Evolutionary conservation across 2,888 invertebrate species (phyloP).

Genomic region (Polietes domitor): DNA sequence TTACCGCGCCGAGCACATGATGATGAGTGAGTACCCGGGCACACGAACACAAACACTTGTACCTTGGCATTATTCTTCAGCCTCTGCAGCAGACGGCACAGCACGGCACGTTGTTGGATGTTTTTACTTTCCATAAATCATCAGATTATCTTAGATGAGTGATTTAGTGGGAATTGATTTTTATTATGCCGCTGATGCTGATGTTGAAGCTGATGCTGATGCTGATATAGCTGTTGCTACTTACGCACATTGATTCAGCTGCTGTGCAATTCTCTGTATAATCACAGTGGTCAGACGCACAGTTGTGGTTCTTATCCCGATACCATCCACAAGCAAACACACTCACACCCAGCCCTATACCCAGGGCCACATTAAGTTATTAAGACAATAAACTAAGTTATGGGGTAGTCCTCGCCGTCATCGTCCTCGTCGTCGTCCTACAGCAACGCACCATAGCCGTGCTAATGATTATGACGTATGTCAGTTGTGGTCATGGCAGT

Average conservation of each 20-base stretch:
- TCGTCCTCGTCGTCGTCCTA: background rate
- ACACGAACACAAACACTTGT: background rate
- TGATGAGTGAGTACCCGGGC: slow-evolving; percentile 4
- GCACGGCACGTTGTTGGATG: slow-evolving; percentile 5
- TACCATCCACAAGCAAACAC: background rate
- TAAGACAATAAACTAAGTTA: slow-evolving; percentile 22
- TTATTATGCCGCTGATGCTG: slow-evolving; percentile 30
- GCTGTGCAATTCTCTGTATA: background rate
- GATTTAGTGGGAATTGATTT: slow-evolving; percentile 65
- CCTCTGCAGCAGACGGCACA: background rate
- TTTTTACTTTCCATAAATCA: slow-evolving; percentile 54
- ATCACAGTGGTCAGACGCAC: background rate
- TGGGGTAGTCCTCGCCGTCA: background rate
- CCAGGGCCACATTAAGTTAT: background rate
- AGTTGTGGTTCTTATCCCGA: too few species aligned
- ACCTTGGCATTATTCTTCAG: slow-evolving; percentile 15
- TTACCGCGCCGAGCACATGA: background rate
- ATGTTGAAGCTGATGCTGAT: background rate
- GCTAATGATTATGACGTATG: slow-evolving; percentile 27
- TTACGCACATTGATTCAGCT: too few species aligned
- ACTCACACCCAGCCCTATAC: background rate
- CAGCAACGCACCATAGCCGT: background rate
- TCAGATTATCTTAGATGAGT: slow-evolving; percentile 59
- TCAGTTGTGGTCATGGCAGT: slow-evolving; percentile 42
- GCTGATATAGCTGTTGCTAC: background rate